Conservation (phyloP, 2,797 vertebrate genomes). For the Onychomys torridus region DNA sequence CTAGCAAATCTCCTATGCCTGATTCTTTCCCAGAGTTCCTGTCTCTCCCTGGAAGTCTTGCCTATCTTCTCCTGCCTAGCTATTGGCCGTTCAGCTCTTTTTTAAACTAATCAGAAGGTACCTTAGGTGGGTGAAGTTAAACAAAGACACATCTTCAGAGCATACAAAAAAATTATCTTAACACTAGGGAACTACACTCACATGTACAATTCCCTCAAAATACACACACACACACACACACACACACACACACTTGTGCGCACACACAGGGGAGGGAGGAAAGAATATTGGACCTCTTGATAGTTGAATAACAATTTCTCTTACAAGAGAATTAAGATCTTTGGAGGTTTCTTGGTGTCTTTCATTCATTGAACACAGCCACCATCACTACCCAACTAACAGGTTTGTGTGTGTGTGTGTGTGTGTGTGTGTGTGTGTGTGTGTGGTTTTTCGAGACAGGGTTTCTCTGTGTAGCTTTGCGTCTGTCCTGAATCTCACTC, state of each 20-base stretch:
- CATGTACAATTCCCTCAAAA: neutral
- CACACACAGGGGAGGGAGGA: rapidly evolving
- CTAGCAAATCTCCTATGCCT: neutral
- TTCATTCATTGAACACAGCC: neutral
- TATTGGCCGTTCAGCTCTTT: neutral
- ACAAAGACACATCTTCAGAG: neutral
- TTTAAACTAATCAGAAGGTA: neutral
- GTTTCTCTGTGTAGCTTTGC: no score
- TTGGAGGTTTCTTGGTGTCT: neutral
- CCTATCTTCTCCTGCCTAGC: neutral
- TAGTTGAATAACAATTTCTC: neutral
- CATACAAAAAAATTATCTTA: neutral
- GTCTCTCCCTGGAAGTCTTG: no score
- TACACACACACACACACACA: neutral
- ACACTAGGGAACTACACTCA: neutral
- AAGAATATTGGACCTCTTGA: neutral
- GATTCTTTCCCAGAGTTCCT: neutral
- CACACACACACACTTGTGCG: neutral
- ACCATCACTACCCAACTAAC: no score
- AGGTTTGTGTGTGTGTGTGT: no score
- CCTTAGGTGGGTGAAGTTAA: neutral
- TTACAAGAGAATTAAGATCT: neutral
- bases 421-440: no score
- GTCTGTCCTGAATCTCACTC: no score
- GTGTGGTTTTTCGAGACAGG: no score